Base-by-base conservation (phyloP, 2,888 invertebrate species). In the Hypolimnas misippus region DNA sequence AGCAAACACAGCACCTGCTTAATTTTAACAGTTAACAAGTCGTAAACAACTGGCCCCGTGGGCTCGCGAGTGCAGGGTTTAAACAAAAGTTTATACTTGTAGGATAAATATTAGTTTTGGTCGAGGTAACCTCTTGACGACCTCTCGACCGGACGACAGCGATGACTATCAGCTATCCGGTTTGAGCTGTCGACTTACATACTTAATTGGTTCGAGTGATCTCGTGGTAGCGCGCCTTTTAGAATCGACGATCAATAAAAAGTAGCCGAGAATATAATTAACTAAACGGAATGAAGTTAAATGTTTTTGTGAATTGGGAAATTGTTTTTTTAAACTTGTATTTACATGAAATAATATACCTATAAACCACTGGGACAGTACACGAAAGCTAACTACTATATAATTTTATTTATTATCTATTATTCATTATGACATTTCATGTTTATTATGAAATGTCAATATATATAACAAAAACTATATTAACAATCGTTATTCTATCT, bases 91-190 rank as follows among this genome's bases (percentile, higher is more conserved):
- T 68, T 65, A 65, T 71, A 65, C 67, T 68, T 60, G 61, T 57
- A 49, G 53, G 65, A 63, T 63, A 72, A 74, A 73, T 70, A 74
- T 76, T 76, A 70, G 71, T 68, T 67, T 65, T 68, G 57, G 64
- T 55, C 53, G 71, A 68, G 70, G 70, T 74, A 74, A 76, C 76
- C 76, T 73, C 74, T 73, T 68, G 68, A 68, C 77, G 76, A 75
- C 75, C 76, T 63, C 74, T 71, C 71, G 72, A 67, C 74, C 73
- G 71, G 70, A 71, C 75, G 72, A 70, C 70, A 66, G 64, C 71
- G 70, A 67, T 68, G 73, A 73, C 72, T 71, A 70, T 72, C 70
- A 57, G 58, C 65, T 70, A 69, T 72, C 73, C 73, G 73, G 72
- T 72, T 69, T 70, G 61, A 63, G 65, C 50, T 38, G 55, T 50